Percentiles rank a stretch among this genome's conserved stretches.
phyloP scores from a whole-genome alignment of 2,888 invertebrate genomes.

The Acrobasis suavella region DNA sequence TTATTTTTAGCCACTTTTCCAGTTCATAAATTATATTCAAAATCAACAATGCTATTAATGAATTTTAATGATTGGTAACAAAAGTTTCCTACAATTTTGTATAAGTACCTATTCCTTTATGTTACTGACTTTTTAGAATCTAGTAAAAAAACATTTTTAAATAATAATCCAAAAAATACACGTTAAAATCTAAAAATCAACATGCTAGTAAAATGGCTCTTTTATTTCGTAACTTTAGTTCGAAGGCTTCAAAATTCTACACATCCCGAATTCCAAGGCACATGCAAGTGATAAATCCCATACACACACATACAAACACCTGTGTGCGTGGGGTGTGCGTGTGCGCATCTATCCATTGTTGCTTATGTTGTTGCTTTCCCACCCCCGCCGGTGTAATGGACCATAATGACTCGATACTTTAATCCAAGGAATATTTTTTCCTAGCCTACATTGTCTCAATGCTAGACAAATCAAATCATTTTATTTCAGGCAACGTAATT shows the following conservation, averaged over 20 bases:
- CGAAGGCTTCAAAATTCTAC: slow-evolving; percentile 16
- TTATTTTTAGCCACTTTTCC: too few relatives aligned
- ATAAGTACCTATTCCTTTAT: too few relatives aligned
- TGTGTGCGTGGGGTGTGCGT: slow-evolving; percentile 40
- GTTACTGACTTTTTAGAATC: too few relatives aligned
- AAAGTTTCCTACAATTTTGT: too few relatives aligned
- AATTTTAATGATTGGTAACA: too few relatives aligned
- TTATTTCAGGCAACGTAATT: too few relatives aligned
- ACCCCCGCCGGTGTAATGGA: slow-evolving; percentile 42
- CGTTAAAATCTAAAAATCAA: not conserved
- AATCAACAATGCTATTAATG: too few relatives aligned
- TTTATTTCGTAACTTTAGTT: not conserved
- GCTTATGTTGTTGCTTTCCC: slow-evolving; percentile 39
- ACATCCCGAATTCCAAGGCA: slow-evolving; percentile 27
- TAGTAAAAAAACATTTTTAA: too few relatives aligned
- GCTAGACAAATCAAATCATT: too few relatives aligned
- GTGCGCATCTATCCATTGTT: slow-evolving; percentile 41
- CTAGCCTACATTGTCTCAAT: too few relatives aligned
- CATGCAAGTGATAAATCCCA: slow-evolving; percentile 38
- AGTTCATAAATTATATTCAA: too few relatives aligned
- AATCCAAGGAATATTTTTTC: not conserved
- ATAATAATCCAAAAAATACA: not conserved
- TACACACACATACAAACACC: slow-evolving; percentile 33
- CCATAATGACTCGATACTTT: slow-evolving; percentile 40
- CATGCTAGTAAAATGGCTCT: not conserved